phyloP scores from a whole-genome alignment of 2,797 vertebrate species.

The Sebastes oblongus region DNA sequence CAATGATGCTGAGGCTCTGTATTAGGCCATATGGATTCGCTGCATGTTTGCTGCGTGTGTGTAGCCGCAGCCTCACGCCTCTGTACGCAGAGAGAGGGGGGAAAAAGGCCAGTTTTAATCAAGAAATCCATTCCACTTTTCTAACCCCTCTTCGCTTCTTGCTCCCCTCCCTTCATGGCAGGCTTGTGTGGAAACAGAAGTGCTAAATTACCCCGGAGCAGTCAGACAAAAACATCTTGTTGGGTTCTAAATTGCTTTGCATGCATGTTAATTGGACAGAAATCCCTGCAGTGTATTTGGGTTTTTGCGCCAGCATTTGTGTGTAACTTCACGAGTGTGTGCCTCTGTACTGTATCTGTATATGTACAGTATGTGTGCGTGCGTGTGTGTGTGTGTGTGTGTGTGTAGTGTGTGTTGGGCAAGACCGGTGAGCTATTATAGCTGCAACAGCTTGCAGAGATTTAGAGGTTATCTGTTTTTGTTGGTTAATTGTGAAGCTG shows the following conservation, averaged over 20 bases:
- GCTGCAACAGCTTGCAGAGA: conserved; percentile 74
- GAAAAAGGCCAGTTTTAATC: conserved; percentile 84
- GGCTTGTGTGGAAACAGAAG: conserved; percentile 79
- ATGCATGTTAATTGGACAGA: conserved; percentile 88
- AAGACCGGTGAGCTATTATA: conserved; percentile 75
- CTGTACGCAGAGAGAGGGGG: conserved; percentile 62
- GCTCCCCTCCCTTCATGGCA: conserved; percentile 68
- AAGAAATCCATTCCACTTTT: conserved; percentile 87
- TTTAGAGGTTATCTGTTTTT: conserved; percentile 87
- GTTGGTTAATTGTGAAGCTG: conserved; percentile 87
- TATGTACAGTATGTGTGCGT: conserved; percentile 39
- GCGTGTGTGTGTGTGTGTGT: conserved; percentile 1
- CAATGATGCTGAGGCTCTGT: conserved; percentile 81
- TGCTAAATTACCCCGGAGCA: conserved; percentile 85
- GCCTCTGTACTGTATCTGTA: conserved; percentile 56
- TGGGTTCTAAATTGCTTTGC: conserved; percentile 87
- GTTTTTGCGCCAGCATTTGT: conserved; percentile 64
- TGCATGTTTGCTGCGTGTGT: conserved; percentile 80
- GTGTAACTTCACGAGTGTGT: conserved; percentile 49
- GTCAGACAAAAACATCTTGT: conserved; percentile 87
- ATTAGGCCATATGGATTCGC: conserved; percentile 85
- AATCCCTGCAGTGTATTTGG: conserved; percentile 85
- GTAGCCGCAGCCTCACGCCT: conserved; percentile 63
- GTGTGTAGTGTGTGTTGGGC: conserved; percentile 40
- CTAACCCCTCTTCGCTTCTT: conserved; percentile 71